Base-by-base conservation (phyloP, 2,797 vertebrate genomes). In the Neosilurus hyrtlii region DNA sequence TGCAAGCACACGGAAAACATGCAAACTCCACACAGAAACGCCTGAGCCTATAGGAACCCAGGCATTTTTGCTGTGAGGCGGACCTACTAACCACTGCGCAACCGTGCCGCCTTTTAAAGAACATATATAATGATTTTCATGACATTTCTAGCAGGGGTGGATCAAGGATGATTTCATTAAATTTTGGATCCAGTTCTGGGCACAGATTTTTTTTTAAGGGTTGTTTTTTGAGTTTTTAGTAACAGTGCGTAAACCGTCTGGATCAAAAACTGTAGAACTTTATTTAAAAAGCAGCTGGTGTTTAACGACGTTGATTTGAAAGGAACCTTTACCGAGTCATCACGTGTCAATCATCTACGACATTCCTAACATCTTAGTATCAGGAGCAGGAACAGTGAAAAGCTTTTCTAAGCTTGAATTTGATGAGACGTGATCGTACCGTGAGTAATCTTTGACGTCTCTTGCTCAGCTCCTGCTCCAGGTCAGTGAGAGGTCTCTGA, bases 391-490 rank as follows among this genome's bases (percentile, higher is more conserved):
- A 54, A 26, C 49, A 54, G 1, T 9, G 18, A n/a, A 30, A 56
- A 70, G 15, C 54, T n/a, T 30, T 6, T 14, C n/a, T 30, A 54
- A 73, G 24, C 52, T 43, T 51, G 43, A 43, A 15, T 15, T 51
- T 4, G 4, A 5, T 51, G 49, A 24, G 68, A 51, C 7, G 30
- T 10, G 18, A 6, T 37, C 7, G 12, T 80, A 82, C 84, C 52
- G 20, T 16, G 20, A 75, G 37, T 56, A 87, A 83, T 85, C 83
- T 91, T 83, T 92, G 89, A 54, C 86, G 85, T 18, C 72, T 71
- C 70, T 85, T 89, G 71, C 51, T 85, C n/a, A 94, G 90, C 76
- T 92, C 91, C 76, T 87, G 82, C 79, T 93, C 92, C 70, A 94
- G 74, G 85, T 94, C 90, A 0, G 91, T 91, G 49, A 82, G 83